A percentile compares a stretch with the other conserved stretches of the same genome.
These are phyloP conservation scores for Hermaeophaga mercurialis DNA, from an alignment of 2,888 invertebrate species.

Conservation along the genomic window DNA sequence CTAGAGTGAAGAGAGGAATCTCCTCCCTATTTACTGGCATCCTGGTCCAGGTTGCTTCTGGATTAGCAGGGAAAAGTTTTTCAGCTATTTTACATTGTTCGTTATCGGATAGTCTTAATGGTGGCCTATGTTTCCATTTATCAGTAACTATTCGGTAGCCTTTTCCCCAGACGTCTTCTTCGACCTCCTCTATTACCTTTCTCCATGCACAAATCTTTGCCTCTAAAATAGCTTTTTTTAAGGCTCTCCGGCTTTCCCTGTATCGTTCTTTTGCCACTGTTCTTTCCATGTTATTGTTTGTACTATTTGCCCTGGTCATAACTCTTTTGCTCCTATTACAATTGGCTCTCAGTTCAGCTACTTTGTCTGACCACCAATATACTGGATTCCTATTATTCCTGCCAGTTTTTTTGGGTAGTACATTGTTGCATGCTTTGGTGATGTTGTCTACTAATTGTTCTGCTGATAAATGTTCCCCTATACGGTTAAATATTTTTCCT, in stretches of 20 bases:
- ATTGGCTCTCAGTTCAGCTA: too few species aligned
- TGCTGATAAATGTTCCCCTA: too few species aligned
- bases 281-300: neutral
- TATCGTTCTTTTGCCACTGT: constrained; percentile 3
- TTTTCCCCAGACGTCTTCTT: constrained; percentile 26
- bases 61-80: constrained; percentile 4
- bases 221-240: too few species aligned
- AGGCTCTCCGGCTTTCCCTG: neutral
- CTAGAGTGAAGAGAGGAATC: neutral
- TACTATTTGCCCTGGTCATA: too few species aligned
- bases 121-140: neutral
- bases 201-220: constrained; percentile 7
- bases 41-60: neutral
- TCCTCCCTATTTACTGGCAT: neutral
- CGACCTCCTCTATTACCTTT: constrained; percentile 13
- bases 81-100: constrained; percentile 1
- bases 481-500: too few species aligned
- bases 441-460: too few species aligned
- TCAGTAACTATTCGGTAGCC: constrained; percentile 26
- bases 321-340: neutral
- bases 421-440: too few species aligned
- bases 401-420: too few species aligned
- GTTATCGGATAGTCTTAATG: neutral
- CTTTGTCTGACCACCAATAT: too few species aligned
- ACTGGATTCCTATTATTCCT: too few species aligned